Conservation (phyloP, 2,113 vertebrate species). For the Scartelaos histophorus region DNA sequence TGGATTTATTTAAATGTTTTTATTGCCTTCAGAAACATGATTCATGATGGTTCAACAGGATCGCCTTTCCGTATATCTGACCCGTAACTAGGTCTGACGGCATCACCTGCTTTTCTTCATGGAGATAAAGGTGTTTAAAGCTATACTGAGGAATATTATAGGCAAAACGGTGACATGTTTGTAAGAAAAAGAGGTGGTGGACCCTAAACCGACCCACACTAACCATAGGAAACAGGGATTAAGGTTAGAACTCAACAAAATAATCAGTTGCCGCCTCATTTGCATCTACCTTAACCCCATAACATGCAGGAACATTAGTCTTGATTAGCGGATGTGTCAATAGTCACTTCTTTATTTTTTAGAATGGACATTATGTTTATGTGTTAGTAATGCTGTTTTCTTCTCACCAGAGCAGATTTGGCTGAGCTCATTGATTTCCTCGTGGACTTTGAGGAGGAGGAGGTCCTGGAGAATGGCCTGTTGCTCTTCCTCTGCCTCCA, state of each 20-base stretch:
- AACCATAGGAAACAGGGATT: too few species aligned
- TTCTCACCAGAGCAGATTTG: constrained; percentile 70
- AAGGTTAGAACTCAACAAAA: too few species aligned
- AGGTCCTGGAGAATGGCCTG: constrained; percentile 69
- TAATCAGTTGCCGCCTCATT: too few species aligned
- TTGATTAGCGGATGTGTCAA: too few species aligned
- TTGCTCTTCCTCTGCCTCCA: constrained; percentile 60
- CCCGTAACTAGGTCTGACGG: background rate
- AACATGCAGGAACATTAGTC: too few species aligned
- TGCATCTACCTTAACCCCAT: too few species aligned
- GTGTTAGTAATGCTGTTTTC: background rate
- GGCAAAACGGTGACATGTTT: too few species aligned
- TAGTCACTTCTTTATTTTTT: too few species aligned
- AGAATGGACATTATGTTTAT: too few species aligned
- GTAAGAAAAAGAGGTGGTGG: too few species aligned
- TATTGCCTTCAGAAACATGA: background rate
- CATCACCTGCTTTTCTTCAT: background rate
- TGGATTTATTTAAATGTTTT: background rate
- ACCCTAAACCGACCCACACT: too few species aligned
- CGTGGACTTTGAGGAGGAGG: constrained; percentile 71
- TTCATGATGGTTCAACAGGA: background rate
- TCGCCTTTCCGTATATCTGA: background rate
- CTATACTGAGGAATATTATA: background rate
- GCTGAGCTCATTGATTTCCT: constrained; percentile 73
- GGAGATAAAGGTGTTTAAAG: background rate